Percentiles rank a stretch among this genome's conserved stretches.
Conservation (phyloP, 2,888 invertebrate species). For the Empis livida region DNA sequence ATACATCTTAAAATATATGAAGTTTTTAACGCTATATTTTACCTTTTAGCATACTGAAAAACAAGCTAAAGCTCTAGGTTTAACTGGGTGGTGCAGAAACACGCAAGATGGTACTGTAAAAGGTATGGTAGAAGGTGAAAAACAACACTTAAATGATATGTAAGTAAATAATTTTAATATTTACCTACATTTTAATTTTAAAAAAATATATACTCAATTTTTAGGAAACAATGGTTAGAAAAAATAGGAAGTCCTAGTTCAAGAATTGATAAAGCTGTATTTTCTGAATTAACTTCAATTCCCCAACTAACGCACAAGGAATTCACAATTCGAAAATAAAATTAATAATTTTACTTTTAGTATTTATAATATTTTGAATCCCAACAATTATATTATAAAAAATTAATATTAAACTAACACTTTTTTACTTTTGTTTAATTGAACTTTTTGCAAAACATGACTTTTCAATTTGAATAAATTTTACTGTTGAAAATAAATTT, state of each 20-base stretch:
- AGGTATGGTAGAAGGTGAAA: conserved; percentile 41
- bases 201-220: no score
- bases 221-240: conserved; percentile 37
- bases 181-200: no score
- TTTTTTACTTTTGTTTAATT: no score
- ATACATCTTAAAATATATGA: no score
- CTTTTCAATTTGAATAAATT: no score
- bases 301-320: conserved; percentile 36
- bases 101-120: conserved; percentile 44
- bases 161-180: conserved; percentile 8
- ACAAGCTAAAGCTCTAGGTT: conserved; percentile 37
- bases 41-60: conserved; percentile 21
- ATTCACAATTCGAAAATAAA: conserved; percentile 38
- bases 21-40: no score
- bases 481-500: no score
- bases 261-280: conserved; percentile 57
- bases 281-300: conserved; percentile 50
- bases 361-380: not conserved
- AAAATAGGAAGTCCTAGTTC: conserved; percentile 62
- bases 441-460: no score
- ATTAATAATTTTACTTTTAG: not conserved
- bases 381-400: no score
- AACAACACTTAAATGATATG: conserved; percentile 42
- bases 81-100: conserved; percentile 51
- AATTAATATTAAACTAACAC: no score